These are phyloP conservation scores for Xestia sexstrigata DNA, from an alignment of 2,888 invertebrate genomes.

Conservation along the genomic window DNA sequence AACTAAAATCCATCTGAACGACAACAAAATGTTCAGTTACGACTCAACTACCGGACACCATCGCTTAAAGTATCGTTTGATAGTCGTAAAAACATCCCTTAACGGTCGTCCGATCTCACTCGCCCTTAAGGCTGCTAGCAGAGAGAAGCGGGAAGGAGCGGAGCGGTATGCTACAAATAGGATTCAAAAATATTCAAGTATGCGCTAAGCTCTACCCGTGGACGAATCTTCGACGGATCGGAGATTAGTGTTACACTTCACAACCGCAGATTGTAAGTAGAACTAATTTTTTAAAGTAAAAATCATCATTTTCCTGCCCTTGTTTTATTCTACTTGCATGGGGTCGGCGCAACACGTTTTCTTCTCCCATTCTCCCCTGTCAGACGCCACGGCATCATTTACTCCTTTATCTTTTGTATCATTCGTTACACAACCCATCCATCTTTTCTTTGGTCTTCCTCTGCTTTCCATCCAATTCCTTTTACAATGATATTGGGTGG, in stretches of 20 bases:
- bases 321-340: not conserved
- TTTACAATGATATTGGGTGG: not conserved
- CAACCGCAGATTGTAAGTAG: not conserved
- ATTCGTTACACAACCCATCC: not conserved
- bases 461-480: not conserved
- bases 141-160: not conserved
- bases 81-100: slow-evolving; percentile 90
- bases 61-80: slow-evolving; percentile 90
- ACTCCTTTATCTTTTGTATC: not conserved
- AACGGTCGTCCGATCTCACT: slow-evolving; percentile 87
- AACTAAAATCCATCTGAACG: slow-evolving; percentile 69
- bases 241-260: not conserved
- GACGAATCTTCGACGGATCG: not conserved
- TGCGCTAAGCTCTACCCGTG: not conserved
- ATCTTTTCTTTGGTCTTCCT: not conserved
- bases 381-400: not conserved
- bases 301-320: not conserved
- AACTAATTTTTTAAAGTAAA: not conserved
- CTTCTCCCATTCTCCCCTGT: not conserved
- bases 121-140: slow-evolving; percentile 61
- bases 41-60: slow-evolving; percentile 85
- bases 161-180: not conserved
- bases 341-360: not conserved
- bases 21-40: slow-evolving; percentile 78
- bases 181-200: not conserved